Evolutionary conservation across 2,113 vertebrate genomes (phyloP).

Genomic region (Odontesthes bonariensis): DNA sequence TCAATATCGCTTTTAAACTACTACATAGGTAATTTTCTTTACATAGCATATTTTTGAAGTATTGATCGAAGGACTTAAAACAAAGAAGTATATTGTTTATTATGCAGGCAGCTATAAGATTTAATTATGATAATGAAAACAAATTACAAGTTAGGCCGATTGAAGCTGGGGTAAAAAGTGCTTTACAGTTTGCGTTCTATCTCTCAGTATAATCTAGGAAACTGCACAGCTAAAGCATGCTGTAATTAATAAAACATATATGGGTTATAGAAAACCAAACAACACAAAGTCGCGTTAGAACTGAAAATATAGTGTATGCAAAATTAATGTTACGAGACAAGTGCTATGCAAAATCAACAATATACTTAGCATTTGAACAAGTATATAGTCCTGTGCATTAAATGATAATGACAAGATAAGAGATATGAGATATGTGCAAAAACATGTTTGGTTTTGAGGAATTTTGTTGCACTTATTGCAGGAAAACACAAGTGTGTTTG

Average conservation of each 20-base stretch:
- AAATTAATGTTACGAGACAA: too few relatives aligned
- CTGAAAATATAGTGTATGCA: neutral
- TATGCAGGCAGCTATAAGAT: neutral
- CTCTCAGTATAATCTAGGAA: neutral
- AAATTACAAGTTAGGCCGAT: too few relatives aligned
- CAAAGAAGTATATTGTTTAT: neutral
- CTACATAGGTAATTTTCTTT: neutral
- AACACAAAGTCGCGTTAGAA: neutral
- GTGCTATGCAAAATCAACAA: too few relatives aligned
- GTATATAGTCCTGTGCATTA: neutral
- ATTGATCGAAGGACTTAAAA: neutral
- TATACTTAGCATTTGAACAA: neutral
- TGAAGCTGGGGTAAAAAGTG: neutral
- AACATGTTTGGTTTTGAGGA: neutral
- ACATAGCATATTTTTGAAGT: neutral
- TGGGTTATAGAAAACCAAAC: too few relatives aligned
- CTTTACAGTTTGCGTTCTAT: neutral
- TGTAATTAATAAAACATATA: too few relatives aligned
- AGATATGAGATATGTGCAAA: neutral
- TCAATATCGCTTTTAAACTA: conserved; percentile 16
- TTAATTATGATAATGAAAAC: neutral
- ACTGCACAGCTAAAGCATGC: neutral
- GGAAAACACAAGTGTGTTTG: conserved; percentile 14
- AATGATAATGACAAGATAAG: neutral
- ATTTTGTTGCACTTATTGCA: conserved; percentile 33